Conservation (phyloP, 2,888 invertebrate genomes). For the Dysmachus trigonus region DNA sequence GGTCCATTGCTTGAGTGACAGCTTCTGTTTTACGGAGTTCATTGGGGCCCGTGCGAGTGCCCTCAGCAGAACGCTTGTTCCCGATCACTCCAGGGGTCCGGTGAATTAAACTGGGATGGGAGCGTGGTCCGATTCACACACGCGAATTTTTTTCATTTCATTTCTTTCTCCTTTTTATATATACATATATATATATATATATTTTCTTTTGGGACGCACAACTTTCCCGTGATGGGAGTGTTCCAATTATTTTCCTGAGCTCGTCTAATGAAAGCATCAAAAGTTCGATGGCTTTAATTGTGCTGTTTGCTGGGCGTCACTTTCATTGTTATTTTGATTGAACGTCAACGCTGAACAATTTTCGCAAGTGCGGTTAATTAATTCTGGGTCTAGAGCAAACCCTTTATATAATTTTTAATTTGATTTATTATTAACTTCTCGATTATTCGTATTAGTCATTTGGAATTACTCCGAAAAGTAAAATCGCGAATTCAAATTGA, state of each 20-base stretch:
- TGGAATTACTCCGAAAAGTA: too few relatives aligned
- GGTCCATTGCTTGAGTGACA: conserved; percentile 43
- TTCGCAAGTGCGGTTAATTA: background rate
- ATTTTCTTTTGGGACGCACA: background rate
- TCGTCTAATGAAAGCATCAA: background rate
- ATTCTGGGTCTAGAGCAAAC: background rate
- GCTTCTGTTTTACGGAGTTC: conserved; percentile 44
- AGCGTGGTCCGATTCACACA: conserved; percentile 1
- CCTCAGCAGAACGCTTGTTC: background rate
- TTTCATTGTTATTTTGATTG: background rate
- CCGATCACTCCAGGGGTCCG: conserved; percentile 28
- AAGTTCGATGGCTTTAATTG: background rate
- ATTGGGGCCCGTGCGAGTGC: background rate
- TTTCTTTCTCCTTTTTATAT: background rate
- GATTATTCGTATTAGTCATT: too few relatives aligned
- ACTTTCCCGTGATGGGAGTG: background rate
- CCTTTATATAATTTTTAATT: background rate
- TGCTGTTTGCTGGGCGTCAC: background rate
- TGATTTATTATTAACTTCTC: background rate
- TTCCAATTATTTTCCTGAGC: background rate
- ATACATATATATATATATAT: too few relatives aligned
- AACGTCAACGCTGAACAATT: background rate
- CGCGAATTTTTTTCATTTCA: background rate
- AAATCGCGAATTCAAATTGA: too few relatives aligned
- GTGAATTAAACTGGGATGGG: conserved; percentile 26